Base-by-base conservation (phyloP, 2,113 vertebrate genomes). In the Setophaga petechia region DNA sequence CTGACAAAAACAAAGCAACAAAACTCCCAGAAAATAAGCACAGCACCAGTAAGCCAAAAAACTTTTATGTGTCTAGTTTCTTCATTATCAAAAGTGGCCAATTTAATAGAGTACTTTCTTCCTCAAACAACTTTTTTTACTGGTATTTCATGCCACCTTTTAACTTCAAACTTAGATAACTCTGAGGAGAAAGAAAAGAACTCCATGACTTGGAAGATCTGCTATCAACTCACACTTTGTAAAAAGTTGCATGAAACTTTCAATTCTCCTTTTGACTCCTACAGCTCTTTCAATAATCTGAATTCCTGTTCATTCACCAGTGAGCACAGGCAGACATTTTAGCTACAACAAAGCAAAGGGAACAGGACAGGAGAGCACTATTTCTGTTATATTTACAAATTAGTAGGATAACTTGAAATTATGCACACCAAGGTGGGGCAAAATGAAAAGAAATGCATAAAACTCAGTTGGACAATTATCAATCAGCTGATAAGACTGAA, bases 361-460 rank as follows among this genome's bases (percentile, higher is more conserved):
- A 83, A 65, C 1, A 47, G 51, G 37, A 74, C 24, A 71, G 57
- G 12, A 75, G 39, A 47, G 28, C 8, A 35, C 57, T 75, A 15
- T 23, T 47, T 58, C 41, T 85, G 31, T 55, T 72, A 6, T 4
- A 66, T 24, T 80, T 89, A 49, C 25, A 61, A 52, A 84, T 54
- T 47, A 84, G 19, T 33, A 66, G 9, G 15, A 52, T 5, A 46
- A 19, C 52, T 52, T 52, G 16, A 69, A 88, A 74, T 59, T 28
- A 37, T 0, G 0, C 43, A 61, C 33, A 43, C 10, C 0, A 5
- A 93, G 19, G 14, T n/a, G 30, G 79, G 22, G 12, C 46, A 2
- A 63, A 84, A 59, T 47, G 3, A 47, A 79, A 67, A 87, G 12
- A 89, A 80, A 77, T 23, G 21, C 5, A 51, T 1, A 71, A 7